Conservation (phyloP, 2,888 invertebrate genomes). For the Clivina fossor region DNA sequence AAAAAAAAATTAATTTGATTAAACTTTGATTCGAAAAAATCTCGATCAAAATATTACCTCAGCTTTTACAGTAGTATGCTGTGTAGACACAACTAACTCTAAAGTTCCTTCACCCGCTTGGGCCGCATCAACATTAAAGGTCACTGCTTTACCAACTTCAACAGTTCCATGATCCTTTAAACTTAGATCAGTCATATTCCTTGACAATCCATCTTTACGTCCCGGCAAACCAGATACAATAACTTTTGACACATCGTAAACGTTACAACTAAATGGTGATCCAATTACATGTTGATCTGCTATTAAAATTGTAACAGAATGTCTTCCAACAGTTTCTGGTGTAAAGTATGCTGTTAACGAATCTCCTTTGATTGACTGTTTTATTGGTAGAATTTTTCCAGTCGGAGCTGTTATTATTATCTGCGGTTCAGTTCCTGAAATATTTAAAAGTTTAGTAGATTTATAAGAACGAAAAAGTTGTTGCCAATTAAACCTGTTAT, state of each 20-base stretch:
- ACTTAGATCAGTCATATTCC: conserved; percentile 49
- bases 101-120: conserved; percentile 93
- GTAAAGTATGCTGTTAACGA: conserved; percentile 78
- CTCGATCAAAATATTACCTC: conserved; percentile 61
- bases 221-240: conserved; percentile 65
- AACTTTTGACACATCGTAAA: conserved; percentile 87
- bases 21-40: neutral
- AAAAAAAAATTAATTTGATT: conserved; percentile 35
- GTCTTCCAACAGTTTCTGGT: conserved; percentile 85
- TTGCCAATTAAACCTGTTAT: conserved; percentile 49
- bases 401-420: conserved; percentile 80
- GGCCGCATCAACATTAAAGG: conserved; percentile 92
- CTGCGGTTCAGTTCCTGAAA: conserved; percentile 67
- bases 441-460: conserved; percentile 30
- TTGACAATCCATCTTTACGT: conserved; percentile 46
- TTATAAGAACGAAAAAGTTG: too few relatives aligned
- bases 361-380: conserved; percentile 66
- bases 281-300: conserved; percentile 85
- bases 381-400: conserved; percentile 76
- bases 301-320: conserved; percentile 78
- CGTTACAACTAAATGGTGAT: conserved; percentile 92
- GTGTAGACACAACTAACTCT: conserved; percentile 88
- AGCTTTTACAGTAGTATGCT: conserved; percentile 86
- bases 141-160: conserved; percentile 82
- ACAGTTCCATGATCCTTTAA: conserved; percentile 53